A percentile compares a stretch with the other conserved stretches of the same genome.
phyloP scores from a whole-genome alignment of 2,888 invertebrate genomes.

The Heliconius ethilla region DNA sequence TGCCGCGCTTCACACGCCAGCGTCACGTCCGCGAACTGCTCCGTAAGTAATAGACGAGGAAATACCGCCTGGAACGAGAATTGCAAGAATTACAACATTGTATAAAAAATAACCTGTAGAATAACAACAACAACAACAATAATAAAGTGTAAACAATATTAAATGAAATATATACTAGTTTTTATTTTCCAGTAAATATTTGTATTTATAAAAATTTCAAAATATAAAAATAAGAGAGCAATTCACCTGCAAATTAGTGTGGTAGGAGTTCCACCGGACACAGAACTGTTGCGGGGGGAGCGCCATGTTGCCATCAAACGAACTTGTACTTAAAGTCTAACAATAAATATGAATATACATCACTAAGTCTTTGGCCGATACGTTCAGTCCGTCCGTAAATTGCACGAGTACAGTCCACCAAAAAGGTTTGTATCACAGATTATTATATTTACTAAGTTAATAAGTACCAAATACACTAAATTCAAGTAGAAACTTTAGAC shows the following conservation, averaged over 20 bases:
- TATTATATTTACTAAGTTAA: constrained; percentile 56
- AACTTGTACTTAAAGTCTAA: constrained; percentile 35
- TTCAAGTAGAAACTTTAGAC: constrained; percentile 77
- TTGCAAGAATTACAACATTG: neutral
- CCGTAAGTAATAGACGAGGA: constrained; percentile 87
- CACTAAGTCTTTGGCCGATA: constrained; percentile 61
- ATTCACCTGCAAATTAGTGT: constrained; percentile 86
- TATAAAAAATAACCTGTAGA: no score
- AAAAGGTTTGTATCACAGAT: constrained; percentile 63
- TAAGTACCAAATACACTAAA: constrained; percentile 72
- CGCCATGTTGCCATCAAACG: constrained; percentile 66
- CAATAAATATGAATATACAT: constrained; percentile 47
- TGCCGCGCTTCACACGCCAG: constrained; percentile 93
- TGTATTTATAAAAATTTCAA: no score
- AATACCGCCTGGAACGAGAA: constrained; percentile 82
- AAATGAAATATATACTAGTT: neutral
- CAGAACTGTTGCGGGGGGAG: constrained; percentile 85
- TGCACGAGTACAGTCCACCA: constrained; percentile 58
- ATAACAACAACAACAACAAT: neutral
- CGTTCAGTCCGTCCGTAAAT: constrained; percentile 52
- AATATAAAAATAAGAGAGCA: neutral
- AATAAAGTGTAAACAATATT: neutral
- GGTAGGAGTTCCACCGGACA: constrained; percentile 91
- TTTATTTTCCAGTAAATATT: neutral
- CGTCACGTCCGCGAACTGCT: constrained; percentile 94